Evolutionary conservation across 2,113 vertebrate species (phyloP), one percentile per base, ranked within the genome.

Genomic region (Sphaerodactylus townsendi): DNA sequence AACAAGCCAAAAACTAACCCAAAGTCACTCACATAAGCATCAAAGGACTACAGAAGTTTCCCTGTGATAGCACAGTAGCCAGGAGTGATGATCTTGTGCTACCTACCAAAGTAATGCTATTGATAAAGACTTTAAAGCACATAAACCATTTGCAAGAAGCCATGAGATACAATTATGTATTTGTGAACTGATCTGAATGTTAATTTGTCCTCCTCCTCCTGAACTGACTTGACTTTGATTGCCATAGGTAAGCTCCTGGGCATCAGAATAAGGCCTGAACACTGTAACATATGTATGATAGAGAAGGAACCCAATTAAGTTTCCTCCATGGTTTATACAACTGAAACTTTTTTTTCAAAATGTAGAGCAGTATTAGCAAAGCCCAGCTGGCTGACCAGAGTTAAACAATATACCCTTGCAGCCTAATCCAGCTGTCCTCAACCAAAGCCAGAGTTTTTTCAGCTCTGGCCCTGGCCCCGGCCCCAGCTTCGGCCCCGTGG

Each of bases 121-220:
- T 88, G 1, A 17, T 78, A 84, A 13, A 53, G 50, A 77, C 39
- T 50, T 0, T 1, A 35, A 66, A 5, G 21, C 86, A 86, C 84
- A 91, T n/a, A 91, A 73, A 62, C 25, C 83, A 81, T 64, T 39
- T 0, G 44, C 37, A 79, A 65, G 56, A 89, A 86, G 82, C 88
- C 90, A 85, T 44, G 30, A 62, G 79, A 79, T 59, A 79, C 44
- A 41, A 48, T 77, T 56, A 30, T 39, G 23, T 75, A 46, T 35
- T 50, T 65, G 62, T 87, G 62, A 50, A 75, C 46, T 77, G 23
- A 64, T 21, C 23, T 23, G 28, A 37, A 69, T 69, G 68, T 9
- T 69, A 17, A 37, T 39, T 69, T 35, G 7, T 69, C 33, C n/a
- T 23, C 41, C 23, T 9, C 14, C 59, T 62, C n/a, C 2, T 35